Percentiles rank a stretch among this genome's conserved stretches.
Conservation (phyloP, 1,140 invertebrate genomes). For the Heliconius eleuchia region DNA sequence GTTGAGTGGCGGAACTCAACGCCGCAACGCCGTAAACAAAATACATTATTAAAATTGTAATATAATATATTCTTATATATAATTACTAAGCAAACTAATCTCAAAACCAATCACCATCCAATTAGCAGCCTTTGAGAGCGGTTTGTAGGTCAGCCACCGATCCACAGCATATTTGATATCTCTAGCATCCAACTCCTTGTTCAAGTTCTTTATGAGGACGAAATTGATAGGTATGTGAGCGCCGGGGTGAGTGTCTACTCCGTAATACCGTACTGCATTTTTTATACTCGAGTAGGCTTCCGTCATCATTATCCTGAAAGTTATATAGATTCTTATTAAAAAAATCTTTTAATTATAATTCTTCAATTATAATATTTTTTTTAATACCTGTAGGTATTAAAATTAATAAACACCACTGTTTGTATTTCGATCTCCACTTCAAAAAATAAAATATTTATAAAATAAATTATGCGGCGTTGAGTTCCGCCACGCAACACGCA, state of each 20-base stretch:
- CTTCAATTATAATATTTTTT: too few species aligned
- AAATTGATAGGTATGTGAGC: constrained; percentile 86
- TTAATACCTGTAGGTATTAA: too few species aligned
- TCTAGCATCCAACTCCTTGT: constrained; percentile 79
- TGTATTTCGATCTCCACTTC: too few species aligned
- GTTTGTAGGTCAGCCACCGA: constrained; percentile 82
- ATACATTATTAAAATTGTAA: too few species aligned
- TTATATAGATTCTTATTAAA: too few species aligned
- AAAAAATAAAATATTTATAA: too few species aligned
- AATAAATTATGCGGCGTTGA: too few species aligned
- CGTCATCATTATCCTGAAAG: constrained; percentile 83
- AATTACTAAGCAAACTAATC: neutral
- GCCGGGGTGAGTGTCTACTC: constrained; percentile 80
- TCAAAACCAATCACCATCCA: constrained; percentile 80
- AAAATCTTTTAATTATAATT: too few species aligned
- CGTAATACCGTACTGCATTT: constrained; percentile 84
- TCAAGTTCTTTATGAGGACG: constrained; percentile 79
- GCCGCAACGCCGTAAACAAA: too few species aligned
- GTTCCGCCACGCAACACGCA: too few species aligned
- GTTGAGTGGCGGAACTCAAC: too few species aligned
- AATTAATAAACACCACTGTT: too few species aligned
- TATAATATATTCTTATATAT: neutral
- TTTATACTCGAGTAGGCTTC: constrained; percentile 84
- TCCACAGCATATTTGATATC: constrained; percentile 81
- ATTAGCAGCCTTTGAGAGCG: constrained; percentile 79